Base-by-base conservation (phyloP, 2,113 vertebrate species). In the Eurypyga helias region DNA sequence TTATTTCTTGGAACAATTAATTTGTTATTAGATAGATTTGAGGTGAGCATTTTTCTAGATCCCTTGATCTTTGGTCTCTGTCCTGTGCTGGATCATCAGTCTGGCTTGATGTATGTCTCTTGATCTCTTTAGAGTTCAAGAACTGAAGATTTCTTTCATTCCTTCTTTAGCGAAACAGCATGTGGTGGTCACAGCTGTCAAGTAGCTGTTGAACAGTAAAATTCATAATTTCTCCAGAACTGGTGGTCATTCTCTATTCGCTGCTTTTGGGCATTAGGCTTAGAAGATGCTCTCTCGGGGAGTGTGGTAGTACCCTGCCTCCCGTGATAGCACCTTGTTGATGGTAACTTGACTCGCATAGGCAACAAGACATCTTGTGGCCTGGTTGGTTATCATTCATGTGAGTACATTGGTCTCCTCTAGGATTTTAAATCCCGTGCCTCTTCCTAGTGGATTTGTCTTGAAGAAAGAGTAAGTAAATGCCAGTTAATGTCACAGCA, bases 291-390 rank as follows among this genome's bases (percentile, higher is more conserved):
- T 70, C 18, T 33, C 41, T 0, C 2, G 31, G 34, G 34, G 58
- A 38, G n/a, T 0, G 3, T 85, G 82, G 24, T 14, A 4, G 19
- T 19, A 36, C 4, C 0, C 17, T 79, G 43, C 31, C 31, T 78
- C 24, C 55, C 31, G 26, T 1, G 1, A 14, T 29, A 14, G 58
- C 8, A 10, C 58, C 15, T 31, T 67, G 26, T 5, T 36, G 29
- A 2, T 49, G 70, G n/a, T n/a, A n/a, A n/a, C n/a, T 49, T 2
- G 1, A 16, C 29, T 72, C 4, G 1, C 0, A 2, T 29, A 73
- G 71, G 25, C 76, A 51, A 7, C 43, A 9, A 6, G 24, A 34
- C 43, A 13, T 52, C 31, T 28, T 88, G 41, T 49, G 83, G 57
- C 34, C 49, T 79, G 41, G 13, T 73, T 73, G 19, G 5, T 75